Conservation (phyloP, 2,797 vertebrate species). For the Dromococcyx pavoninus region DNA sequence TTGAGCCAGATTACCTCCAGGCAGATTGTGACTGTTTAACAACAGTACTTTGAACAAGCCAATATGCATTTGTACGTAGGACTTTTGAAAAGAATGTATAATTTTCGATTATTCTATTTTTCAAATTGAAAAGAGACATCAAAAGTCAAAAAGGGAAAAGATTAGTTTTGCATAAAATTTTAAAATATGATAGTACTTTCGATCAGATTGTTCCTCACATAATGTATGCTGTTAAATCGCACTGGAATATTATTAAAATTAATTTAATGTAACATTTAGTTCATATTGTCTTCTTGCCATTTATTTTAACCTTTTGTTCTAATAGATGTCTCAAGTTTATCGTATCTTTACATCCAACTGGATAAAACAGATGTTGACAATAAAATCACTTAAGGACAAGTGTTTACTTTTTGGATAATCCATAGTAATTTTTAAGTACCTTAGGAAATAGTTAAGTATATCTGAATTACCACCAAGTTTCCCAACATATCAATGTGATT, state of each 20-base stretch:
- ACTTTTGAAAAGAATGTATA: neutral
- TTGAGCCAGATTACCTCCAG: neutral
- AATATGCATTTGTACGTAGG: neutral
- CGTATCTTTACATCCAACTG: neutral
- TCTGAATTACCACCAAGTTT: accelerated
- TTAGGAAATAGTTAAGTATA: neutral
- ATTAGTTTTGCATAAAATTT: neutral
- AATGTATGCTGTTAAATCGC: neutral
- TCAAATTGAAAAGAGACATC: neutral
- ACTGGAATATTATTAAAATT: neutral
- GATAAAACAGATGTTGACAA: neutral
- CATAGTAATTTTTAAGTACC: neutral
- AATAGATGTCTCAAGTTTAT: neutral
- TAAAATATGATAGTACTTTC: neutral
- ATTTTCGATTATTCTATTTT: neutral
- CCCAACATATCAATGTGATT: neutral
- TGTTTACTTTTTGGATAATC: neutral
- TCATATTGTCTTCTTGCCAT: neutral
- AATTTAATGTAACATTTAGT: neutral
- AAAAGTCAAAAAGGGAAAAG: neutral
- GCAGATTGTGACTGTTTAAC: neutral
- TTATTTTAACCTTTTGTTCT: neutral
- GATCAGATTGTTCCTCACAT: neutral
- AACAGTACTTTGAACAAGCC: neutral
- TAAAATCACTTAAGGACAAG: neutral